Evolutionary conservation across 2,113 vertebrate species (phyloP).

Genomic region (Prietella phreatophila): DNA sequence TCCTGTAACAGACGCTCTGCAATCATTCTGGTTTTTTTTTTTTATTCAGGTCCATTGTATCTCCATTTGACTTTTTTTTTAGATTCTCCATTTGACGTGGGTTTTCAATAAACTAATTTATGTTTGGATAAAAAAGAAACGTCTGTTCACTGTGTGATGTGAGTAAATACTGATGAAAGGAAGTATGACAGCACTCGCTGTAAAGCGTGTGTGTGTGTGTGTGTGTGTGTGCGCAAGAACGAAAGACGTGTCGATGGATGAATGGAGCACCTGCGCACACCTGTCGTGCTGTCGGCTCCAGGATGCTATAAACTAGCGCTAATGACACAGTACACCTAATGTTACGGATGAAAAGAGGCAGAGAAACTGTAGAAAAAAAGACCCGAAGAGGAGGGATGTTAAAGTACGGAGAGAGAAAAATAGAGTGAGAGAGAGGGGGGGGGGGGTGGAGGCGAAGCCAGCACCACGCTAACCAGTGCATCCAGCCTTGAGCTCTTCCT

Average conservation of each 20-base stretch:
- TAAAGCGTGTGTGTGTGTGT: conserved; percentile 40
- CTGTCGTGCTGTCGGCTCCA: conserved; percentile 62
- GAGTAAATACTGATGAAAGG: conserved; percentile 21
- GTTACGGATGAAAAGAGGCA: conserved; percentile 28
- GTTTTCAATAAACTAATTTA: conserved; percentile 67
- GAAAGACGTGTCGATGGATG: conserved; percentile 65
- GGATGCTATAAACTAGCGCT: conserved; percentile 18
- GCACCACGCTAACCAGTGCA: conserved; percentile 53
- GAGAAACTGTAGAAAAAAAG: neutral
- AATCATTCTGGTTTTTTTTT: conserved; percentile 36
- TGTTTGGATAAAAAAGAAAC: conserved; percentile 52
- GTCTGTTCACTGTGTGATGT: conserved; percentile 22
- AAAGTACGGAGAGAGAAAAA: neutral
- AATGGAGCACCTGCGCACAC: conserved; percentile 72
- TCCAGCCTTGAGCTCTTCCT: conserved; percentile 37
- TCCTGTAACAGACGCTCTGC: conserved; percentile 30
- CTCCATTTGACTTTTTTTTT: conserved; percentile 46
- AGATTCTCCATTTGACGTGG: conserved; percentile 34
- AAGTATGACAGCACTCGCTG: conserved; percentile 58
- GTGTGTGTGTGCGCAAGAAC: conserved; percentile 30
- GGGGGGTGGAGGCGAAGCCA: neutral
- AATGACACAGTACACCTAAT: conserved; percentile 31
- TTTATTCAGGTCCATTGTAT: conserved; percentile 37
- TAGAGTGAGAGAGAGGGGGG: neutral
- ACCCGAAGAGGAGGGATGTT: neutral